phyloP scores from a whole-genome alignment of 2,888 invertebrate species.

The Melanargia galathea region DNA sequence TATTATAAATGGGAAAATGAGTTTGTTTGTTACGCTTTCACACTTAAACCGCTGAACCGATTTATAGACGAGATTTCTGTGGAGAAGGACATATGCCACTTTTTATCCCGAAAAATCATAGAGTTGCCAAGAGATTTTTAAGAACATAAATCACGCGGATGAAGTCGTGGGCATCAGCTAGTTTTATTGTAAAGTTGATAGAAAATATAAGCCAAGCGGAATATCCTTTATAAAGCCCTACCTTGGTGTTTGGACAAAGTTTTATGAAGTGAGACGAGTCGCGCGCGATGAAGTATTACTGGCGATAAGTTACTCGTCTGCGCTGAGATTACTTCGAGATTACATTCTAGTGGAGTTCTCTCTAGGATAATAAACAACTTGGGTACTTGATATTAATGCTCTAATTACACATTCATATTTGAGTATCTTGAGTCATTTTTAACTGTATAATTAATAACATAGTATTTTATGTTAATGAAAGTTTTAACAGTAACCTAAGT shows the following conservation, averaged over 20 bases:
- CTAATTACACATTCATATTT: background rate
- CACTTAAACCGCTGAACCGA: no score
- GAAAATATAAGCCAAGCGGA: constrained; percentile 15
- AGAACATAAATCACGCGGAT: no score
- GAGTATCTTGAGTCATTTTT: no score
- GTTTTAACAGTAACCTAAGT: background rate
- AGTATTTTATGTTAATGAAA: background rate
- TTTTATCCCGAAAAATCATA: no score
- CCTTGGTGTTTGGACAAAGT: constrained; percentile 47
- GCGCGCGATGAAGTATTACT: constrained; percentile 59
- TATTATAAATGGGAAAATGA: no score
- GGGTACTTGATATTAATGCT: background rate
- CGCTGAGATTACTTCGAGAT: constrained; percentile 37
- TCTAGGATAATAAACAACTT: constrained; percentile 14
- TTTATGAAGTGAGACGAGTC: constrained; percentile 53
- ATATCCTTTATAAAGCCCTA: constrained; percentile 26
- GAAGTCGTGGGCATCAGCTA: no score
- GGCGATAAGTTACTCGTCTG: constrained; percentile 43
- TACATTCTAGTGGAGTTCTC: constrained; percentile 25
- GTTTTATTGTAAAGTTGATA: background rate
- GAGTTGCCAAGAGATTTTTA: no score
- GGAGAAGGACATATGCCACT: no score
- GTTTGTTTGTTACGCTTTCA: no score
- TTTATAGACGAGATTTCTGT: no score
- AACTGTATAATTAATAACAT: no score